Conservation (phyloP, 2,888 invertebrate genomes). For the Heterodera filipjevi region DNA sequence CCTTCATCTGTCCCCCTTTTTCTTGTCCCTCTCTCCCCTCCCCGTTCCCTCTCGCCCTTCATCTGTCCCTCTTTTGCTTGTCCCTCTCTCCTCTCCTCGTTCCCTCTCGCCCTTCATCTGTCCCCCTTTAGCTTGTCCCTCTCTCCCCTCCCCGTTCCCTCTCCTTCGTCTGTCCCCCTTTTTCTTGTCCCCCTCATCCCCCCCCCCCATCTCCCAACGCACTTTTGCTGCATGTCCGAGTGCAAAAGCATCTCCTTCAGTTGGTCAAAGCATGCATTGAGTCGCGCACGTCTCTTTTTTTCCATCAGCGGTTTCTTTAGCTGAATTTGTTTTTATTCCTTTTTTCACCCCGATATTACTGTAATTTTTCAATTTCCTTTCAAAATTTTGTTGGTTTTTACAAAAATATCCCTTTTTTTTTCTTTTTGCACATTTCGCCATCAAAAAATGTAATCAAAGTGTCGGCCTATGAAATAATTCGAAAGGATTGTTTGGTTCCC, state of each 20-base stretch:
- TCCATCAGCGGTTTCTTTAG: conserved; percentile 56
- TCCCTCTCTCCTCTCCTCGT: not conserved
- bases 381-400: not conserved
- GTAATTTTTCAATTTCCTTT: not conserved
- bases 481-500: not conserved
- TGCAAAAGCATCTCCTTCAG: conserved; percentile 68
- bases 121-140: not conserved
- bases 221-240: conserved; percentile 65
- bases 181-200: not conserved
- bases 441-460: no score
- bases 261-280: conserved; percentile 45
- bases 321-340: conserved; percentile 25
- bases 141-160: not conserved
- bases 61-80: conserved; percentile 30
- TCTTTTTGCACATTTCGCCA: no score
- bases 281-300: conserved; percentile 47
- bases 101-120: not conserved
- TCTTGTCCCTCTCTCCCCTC: not conserved
- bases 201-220: not conserved
- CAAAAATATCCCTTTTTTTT: not conserved
- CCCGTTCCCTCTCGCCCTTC: no score
- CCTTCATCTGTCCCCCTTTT: not conserved
- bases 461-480: no score
- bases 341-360: not conserved
- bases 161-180: not conserved